These are phyloP conservation scores for Oceanodroma leucorhoa DNA, from an alignment of 2,797 vertebrate genomes.

Conservation along the genomic window DNA sequence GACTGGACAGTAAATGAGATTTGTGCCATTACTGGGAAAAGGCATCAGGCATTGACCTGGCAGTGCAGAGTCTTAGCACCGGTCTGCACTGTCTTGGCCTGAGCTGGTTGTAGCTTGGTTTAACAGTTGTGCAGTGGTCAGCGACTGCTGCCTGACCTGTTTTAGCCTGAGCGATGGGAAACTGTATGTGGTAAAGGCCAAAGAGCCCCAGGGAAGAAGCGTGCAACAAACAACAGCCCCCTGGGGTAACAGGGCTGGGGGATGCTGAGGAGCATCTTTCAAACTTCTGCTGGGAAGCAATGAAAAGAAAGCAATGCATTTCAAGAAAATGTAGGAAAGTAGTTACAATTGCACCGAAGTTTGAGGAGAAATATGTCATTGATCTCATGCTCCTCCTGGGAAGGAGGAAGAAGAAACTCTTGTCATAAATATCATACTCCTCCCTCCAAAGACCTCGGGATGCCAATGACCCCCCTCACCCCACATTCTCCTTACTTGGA, in stretches of 20 bases:
- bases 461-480: rapidly evolving
- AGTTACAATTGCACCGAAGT: background rate
- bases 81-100: background rate
- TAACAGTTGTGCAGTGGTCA: background rate
- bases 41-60: background rate
- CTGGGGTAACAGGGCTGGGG: background rate
- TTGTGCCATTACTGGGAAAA: background rate
- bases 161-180: background rate
- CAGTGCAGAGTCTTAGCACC: background rate
- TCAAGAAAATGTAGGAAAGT: background rate
- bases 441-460: background rate
- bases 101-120: background rate
- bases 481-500: background rate
- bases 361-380: background rate
- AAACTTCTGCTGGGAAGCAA: background rate
- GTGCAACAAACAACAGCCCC: background rate
- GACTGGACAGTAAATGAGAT: background rate
- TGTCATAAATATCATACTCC: background rate
- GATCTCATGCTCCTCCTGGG: background rate
- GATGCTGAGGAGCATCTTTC: background rate
- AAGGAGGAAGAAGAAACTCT: background rate
- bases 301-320: background rate
- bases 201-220: background rate
- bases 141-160: background rate
- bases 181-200: background rate